These are phyloP conservation scores for Uropsilus gracilis DNA, from an alignment of 2,113 vertebrate species.

Conservation along the genomic window DNA sequence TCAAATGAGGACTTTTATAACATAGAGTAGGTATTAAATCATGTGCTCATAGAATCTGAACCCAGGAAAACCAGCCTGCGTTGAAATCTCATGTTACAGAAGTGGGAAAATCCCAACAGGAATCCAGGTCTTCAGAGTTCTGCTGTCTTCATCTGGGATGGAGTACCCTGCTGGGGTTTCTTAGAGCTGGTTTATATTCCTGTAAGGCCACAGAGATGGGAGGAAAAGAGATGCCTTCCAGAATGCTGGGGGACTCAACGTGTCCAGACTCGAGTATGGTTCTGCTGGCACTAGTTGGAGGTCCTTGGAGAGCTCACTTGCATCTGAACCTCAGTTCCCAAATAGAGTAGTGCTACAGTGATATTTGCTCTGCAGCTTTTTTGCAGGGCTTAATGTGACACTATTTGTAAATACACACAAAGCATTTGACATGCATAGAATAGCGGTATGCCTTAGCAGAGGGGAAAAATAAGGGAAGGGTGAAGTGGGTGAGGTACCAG, in stretches of 20 bases:
- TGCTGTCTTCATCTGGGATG: neutral
- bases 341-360: neutral
- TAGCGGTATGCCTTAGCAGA: neutral
- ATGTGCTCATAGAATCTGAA: neutral
- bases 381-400: neutral
- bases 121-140: neutral
- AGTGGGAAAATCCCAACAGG: neutral
- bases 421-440: neutral
- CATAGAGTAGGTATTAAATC: neutral
- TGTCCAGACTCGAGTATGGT: neutral
- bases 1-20: neutral
- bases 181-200: neutral
- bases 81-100: neutral
- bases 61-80: neutral
- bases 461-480: neutral
- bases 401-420: neutral
- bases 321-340: neutral
- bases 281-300: neutral
- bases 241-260: neutral
- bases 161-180: neutral
- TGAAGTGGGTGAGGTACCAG: too few species aligned
- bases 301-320: neutral
- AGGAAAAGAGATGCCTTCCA: neutral
- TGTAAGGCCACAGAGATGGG: neutral
- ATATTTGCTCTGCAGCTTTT: neutral